Conservation (phyloP, 37 sponge, comb jelly and placozoan species). For the Chondrosia reniformis region DNA sequence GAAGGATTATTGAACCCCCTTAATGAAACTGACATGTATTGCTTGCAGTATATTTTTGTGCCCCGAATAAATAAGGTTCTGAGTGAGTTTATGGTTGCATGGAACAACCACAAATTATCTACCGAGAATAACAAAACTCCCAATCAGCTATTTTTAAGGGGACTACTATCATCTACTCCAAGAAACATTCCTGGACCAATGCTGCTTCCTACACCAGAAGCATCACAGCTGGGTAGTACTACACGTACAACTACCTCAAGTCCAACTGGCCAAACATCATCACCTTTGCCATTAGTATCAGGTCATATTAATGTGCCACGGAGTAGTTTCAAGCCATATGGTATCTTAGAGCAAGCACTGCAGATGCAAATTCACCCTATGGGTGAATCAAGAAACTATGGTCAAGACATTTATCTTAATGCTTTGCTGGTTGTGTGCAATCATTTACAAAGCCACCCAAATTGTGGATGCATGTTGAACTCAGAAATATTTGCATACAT, state of each 20-base stretch:
- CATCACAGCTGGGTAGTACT: not conserved
- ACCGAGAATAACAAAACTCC: conserved; percentile 9
- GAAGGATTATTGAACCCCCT: conserved; percentile 9
- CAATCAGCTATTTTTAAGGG: conserved; percentile 9
- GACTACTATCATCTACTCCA: not conserved
- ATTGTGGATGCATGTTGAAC: not conserved
- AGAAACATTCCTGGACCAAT: not conserved
- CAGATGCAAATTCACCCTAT: not conserved
- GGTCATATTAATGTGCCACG: conserved; percentile 19
- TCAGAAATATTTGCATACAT: not conserved
- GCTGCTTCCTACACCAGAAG: conserved; percentile 4
- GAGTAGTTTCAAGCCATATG: conserved; percentile 9
- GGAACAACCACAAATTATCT: conserved; percentile 22
- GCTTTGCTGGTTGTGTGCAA: not conserved
- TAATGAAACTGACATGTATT: conserved; percentile 13
- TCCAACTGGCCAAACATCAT: not conserved
- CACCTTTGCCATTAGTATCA: not conserved
- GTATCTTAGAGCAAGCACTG: not conserved
- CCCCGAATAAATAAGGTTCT: not conserved
- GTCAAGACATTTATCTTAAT: conserved; percentile 6
- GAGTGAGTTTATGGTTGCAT: conserved; percentile 12
- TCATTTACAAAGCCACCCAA: conserved; percentile 8
- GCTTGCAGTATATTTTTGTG: conserved; percentile 12
- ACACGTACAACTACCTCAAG: not conserved
- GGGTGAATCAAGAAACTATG: conserved; percentile 12